These are phyloP conservation scores for Leucania comma DNA, from an alignment of 2,888 invertebrate species.

Conservation along the genomic window DNA sequence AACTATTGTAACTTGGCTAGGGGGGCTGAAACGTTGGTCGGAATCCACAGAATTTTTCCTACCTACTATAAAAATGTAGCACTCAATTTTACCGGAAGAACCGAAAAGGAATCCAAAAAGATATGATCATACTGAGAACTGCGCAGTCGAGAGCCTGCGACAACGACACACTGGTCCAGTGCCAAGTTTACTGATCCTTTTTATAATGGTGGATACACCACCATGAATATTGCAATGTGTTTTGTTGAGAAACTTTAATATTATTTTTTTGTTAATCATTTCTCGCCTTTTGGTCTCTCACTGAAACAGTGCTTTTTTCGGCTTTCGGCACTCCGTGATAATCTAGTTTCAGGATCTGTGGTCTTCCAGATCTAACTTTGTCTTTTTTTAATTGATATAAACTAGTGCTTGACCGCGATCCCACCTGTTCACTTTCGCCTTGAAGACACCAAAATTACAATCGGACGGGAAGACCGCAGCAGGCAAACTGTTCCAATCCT, in stretches of 20 bases:
- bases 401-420: too few relatives aligned
- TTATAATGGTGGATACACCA: conserved; percentile 31
- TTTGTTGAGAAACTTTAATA: conserved; percentile 21
- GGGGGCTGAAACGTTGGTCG: neutral
- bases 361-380: too few relatives aligned
- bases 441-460: too few relatives aligned
- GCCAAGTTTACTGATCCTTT: conserved; percentile 52
- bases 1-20: too few relatives aligned
- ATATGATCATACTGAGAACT: conserved; percentile 40
- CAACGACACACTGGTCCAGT: conserved; percentile 38
- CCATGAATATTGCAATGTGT: conserved; percentile 4
- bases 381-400: too few relatives aligned
- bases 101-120: conserved; percentile 34
- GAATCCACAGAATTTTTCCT: conserved; percentile 25
- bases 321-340: too few relatives aligned
- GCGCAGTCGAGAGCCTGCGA: conserved; percentile 16
- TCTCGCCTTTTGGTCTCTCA: neutral
- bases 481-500: too few relatives aligned
- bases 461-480: too few relatives aligned
- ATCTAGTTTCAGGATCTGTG: too few relatives aligned
- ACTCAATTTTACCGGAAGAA: conserved; percentile 34
- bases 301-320: neutral
- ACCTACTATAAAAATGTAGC: conserved; percentile 17
- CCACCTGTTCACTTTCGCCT: too few relatives aligned
- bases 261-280: conserved; percentile 1